Conservation (phyloP, 2,888 invertebrate genomes). For the Aphidoletes aphidimyza region DNA sequence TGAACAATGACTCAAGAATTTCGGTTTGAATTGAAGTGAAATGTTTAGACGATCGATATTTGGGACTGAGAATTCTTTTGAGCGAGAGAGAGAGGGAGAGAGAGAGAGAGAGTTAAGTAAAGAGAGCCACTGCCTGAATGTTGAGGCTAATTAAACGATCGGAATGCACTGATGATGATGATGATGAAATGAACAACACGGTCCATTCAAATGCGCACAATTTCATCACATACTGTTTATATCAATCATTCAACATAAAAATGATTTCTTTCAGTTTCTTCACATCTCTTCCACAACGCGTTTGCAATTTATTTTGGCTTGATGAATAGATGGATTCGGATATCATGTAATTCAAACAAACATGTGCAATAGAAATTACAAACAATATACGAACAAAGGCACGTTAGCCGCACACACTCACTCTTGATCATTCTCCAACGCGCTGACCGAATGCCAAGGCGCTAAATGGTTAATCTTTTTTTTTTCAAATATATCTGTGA, state of each 20-base stretch:
- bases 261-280: constrained; percentile 14
- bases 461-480: constrained; percentile 4
- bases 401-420: background rate
- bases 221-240: background rate
- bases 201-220: background rate
- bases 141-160: background rate
- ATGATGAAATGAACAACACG: background rate
- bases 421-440: background rate
- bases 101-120: no score
- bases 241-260: background rate
- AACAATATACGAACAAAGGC: background rate
- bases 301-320: background rate
- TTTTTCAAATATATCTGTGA: background rate
- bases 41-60: no score
- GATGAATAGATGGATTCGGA: no score
- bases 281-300: background rate
- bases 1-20: background rate
- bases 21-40: background rate
- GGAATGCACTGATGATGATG: background rate
- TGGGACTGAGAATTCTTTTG: background rate
- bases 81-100: no score
- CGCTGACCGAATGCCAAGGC: background rate
- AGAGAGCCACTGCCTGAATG: background rate
- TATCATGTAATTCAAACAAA: background rate
- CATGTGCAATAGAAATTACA: constrained; percentile 7